Evolutionary conservation across 2,113 vertebrate genomes (phyloP).

Genomic region (Pampusana beccarii): DNA sequence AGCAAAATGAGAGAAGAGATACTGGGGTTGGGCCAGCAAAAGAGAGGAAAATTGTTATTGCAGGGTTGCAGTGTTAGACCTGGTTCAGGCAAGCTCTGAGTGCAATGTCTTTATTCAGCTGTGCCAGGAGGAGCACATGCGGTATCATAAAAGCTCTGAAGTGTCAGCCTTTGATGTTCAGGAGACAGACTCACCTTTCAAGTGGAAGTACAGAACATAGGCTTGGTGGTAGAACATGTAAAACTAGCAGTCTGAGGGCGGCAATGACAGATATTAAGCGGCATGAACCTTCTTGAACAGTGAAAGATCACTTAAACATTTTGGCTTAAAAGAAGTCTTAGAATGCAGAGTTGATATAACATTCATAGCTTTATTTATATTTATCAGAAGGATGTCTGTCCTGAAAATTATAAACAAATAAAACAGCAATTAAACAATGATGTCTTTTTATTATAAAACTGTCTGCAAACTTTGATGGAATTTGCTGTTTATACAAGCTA

Average conservation of each 20-base stretch:
- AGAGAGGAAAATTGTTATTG: background rate
- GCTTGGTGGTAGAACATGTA: background rate
- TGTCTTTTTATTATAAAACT: background rate
- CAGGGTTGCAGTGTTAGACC: background rate
- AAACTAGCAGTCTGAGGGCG: background rate
- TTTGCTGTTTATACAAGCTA: background rate
- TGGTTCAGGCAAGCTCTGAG: background rate
- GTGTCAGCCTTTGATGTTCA: conserved; percentile 24
- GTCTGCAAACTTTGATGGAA: background rate
- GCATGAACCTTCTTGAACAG: background rate
- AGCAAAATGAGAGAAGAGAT: background rate
- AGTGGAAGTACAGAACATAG: background rate
- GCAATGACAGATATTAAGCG: background rate
- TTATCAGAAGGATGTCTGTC: background rate
- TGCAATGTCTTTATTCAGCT: background rate
- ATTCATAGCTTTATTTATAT: background rate
- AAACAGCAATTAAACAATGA: background rate
- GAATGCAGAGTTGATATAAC: background rate
- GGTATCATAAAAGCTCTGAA: conserved; percentile 3
- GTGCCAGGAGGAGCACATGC: background rate
- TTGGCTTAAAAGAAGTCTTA: background rate
- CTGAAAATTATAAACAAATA: background rate
- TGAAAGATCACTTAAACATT: background rate
- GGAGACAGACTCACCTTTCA: conserved; percentile 12
- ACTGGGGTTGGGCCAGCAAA: background rate